phyloP scores from a whole-genome alignment of 2,113 vertebrate species.

The Perccottus glenii region DNA sequence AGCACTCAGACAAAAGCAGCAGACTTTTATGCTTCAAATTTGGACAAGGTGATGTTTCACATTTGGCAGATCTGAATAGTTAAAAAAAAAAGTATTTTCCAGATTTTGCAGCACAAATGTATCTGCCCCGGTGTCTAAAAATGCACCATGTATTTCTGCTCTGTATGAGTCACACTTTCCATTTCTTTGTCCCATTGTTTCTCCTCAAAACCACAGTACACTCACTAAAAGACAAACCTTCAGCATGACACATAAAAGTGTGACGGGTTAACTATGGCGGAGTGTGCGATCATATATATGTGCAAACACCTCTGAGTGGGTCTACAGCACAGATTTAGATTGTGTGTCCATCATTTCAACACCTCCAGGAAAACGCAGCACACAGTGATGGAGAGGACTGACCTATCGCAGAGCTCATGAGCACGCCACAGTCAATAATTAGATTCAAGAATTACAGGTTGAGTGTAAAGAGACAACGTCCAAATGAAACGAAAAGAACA shows the following conservation, averaged over 20 bases:
- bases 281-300: neutral
- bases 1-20: neutral
- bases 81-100: slow-evolving; percentile 9
- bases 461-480: neutral
- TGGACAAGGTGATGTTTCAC: slow-evolving; percentile 4
- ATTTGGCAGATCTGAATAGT: slow-evolving; percentile 8
- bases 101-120: neutral
- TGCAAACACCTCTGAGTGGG: neutral
- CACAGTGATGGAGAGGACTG: neutral
- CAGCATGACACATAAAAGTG: too few species aligned
- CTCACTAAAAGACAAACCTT: too few species aligned
- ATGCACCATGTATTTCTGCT: neutral
- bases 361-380: slow-evolving; percentile 8
- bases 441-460: neutral
- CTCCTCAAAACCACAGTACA: too few species aligned
- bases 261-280: too few species aligned
- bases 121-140: neutral
- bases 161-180: slow-evolving; percentile 8
- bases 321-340: slow-evolving; percentile 22
- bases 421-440: neutral
- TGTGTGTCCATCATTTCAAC: slow-evolving; percentile 18
- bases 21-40: neutral
- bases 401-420: neutral
- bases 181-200: too few species aligned
- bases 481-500: neutral